Evolutionary conservation across 2,888 invertebrate species (phyloP), one percentile per base, ranked within the genome.

Genomic region (Thymelicus acteon): DNA sequence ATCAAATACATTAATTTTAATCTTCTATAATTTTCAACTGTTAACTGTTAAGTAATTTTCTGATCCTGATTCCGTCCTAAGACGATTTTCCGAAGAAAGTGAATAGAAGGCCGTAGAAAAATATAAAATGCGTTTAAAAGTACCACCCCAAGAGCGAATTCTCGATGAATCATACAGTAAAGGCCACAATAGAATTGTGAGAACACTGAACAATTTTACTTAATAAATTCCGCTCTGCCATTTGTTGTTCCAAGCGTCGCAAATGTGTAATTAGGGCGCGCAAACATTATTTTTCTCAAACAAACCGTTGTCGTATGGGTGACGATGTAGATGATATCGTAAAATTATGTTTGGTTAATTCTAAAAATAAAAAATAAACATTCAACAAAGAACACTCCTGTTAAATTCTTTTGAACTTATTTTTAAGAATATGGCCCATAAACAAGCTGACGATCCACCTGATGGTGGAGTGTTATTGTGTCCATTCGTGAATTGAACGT

Each of bases 231-330:
- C 78, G 76, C 76, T 75, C 76, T 77, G 78, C 76, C 78, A 75
- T 74, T 73, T 77, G 83, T 87, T 86, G 82, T 86, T 83, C 78
- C 77, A 78, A 77, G 75, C 74, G 64, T 75, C 75, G 79, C 80
- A 82, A 81, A 79, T 78, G 77, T 79, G 84, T 72, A 72, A 83
- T 82, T 82, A 79, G 87, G 85, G 80, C 82, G 80, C 78, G 76
- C 81, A 85, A 87, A 88, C 85, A 87, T 80, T 82, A 81, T 80
- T 79, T 77, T 76, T 80, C 78, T 76, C 79, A 78, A 67, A 79
- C 78, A 81, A 52, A 77, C 76, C 75, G 74, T 75, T 73, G 79
- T 84, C 80, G 82, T 73, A 76, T 77, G 73, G 78, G 76, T 82
- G 81, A 84, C 78, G 80, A 15, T 19, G 57, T 37, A 48, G 62